phyloP scores from a whole-genome alignment of 2,888 invertebrate genomes.

The Lithophane ornitopus region DNA sequence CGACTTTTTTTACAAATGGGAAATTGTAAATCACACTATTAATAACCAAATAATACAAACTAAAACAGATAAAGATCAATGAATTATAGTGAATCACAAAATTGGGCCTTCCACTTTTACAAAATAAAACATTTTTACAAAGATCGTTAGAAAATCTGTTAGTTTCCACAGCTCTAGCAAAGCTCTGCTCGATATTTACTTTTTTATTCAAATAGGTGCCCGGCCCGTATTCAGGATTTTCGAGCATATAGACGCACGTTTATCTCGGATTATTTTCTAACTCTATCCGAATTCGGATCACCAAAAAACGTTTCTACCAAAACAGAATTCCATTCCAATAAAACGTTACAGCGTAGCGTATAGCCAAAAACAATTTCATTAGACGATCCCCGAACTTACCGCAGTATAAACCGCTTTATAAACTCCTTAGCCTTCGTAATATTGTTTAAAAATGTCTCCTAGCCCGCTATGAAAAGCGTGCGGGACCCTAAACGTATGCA shows the following conservation, averaged over 20 bases:
- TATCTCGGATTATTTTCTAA: conserved; percentile 47
- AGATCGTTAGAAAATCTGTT: conserved; percentile 26
- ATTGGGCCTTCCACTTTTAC: background rate
- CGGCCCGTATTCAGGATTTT: conserved; percentile 23
- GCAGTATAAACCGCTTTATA: conserved; percentile 69
- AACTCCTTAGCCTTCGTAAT: conserved; percentile 69
- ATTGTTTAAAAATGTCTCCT: conserved; percentile 71
- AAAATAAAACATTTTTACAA: conserved; percentile 24
- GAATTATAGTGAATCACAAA: background rate
- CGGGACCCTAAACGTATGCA: conserved; percentile 84
- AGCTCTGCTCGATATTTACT: conserved; percentile 44
- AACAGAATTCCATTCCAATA: conserved; percentile 65
- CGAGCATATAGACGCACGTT: conserved; percentile 39
- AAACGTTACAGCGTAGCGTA: conserved; percentile 67
- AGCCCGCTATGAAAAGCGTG: conserved; percentile 63
- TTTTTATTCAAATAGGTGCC: conserved; percentile 52
- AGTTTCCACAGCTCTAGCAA: conserved; percentile 28
- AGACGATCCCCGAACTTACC: conserved; percentile 71
- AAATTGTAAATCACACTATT: background rate
- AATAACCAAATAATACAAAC: background rate
- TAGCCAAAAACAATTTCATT: conserved; percentile 80
- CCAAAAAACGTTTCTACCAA: conserved; percentile 60
- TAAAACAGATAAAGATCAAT: background rate
- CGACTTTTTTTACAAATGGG: background rate
- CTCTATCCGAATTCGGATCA: conserved; percentile 56